Evolutionary conservation across 2,888 invertebrate species (phyloP).

Genomic region (Thera obeliscata): DNA sequence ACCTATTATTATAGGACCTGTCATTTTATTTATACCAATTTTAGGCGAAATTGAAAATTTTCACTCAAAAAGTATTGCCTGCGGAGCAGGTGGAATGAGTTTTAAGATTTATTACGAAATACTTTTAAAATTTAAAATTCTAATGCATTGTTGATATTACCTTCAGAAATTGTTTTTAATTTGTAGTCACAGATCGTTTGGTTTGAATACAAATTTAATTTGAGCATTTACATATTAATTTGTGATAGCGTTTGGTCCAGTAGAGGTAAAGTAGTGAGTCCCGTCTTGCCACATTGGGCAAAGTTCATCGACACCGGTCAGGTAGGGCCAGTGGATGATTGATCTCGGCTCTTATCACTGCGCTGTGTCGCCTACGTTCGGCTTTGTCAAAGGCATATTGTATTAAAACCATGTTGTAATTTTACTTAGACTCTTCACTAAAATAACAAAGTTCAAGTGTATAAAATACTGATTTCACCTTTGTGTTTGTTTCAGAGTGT

Average conservation of each 20-base stretch:
- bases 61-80: conserved; percentile 65
- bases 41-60: conserved; percentile 76
- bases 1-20: conserved; percentile 79
- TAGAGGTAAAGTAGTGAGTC: conserved; percentile 70
- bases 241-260: conserved; percentile 59
- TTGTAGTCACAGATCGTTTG: conserved; percentile 45
- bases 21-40: conserved; percentile 77
- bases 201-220: conserved; percentile 42
- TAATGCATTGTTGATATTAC: conserved; percentile 54
- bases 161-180: conserved; percentile 46
- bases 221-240: conserved; percentile 60
- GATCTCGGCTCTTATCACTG: conserved; percentile 80
- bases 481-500: conserved; percentile 70
- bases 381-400: conserved; percentile 81
- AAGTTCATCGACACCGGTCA: conserved; percentile 78
- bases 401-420: conserved; percentile 69
- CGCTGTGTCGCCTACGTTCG: conserved; percentile 80
- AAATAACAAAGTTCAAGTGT: neutral
- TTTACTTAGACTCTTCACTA: conserved; percentile 37
- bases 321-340: conserved; percentile 80
- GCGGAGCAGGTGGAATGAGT: conserved; percentile 70
- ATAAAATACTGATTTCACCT: conserved; percentile 15
- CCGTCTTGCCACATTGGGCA: conserved; percentile 68
- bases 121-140: conserved; percentile 62
- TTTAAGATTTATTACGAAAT: conserved; percentile 70